Evolutionary conservation across 1,140 invertebrate species (phyloP).

Genomic region (Berghia stephanieae): DNA sequence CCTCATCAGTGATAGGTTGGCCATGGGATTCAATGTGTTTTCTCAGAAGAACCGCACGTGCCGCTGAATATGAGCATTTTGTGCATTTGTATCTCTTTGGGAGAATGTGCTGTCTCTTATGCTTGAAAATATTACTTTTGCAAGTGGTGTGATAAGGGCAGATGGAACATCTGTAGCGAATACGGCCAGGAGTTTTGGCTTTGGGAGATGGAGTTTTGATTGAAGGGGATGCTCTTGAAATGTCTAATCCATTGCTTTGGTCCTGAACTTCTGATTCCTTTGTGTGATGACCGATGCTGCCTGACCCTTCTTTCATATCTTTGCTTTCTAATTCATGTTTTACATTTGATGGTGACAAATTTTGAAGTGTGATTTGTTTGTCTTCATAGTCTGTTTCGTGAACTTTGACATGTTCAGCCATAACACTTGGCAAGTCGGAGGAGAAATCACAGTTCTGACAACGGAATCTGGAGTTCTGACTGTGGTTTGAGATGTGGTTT

Average conservation of each 20-base stretch:
- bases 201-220: too few relatives aligned
- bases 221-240: neutral
- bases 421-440: neutral
- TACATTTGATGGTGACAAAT: too few relatives aligned
- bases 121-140: constrained; percentile 53
- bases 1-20: constrained; percentile 24
- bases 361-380: too few relatives aligned
- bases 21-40: constrained; percentile 50
- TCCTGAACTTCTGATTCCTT: neutral
- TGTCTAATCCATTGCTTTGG: neutral
- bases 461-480: neutral
- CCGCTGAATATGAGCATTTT: constrained; percentile 50
- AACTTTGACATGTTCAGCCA: constrained; percentile 25
- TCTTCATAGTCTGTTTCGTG: too few relatives aligned
- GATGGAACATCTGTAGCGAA: constrained; percentile 48
- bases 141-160: constrained; percentile 54
- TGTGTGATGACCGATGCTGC: too few relatives aligned
- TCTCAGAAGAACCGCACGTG: constrained; percentile 41
- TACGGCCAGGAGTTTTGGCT: constrained; percentile 24
- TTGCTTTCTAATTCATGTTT: too few relatives aligned
- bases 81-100: constrained; percentile 52
- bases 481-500: constrained; percentile 8
- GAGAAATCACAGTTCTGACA: constrained; percentile 26
- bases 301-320: too few relatives aligned
- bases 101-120: constrained; percentile 50